A percentile compares a stretch with the other conserved stretches of the same genome.
phyloP scores from a whole-genome alignment of 2,888 invertebrate species.

The Cheiracanthium punctorium region DNA sequence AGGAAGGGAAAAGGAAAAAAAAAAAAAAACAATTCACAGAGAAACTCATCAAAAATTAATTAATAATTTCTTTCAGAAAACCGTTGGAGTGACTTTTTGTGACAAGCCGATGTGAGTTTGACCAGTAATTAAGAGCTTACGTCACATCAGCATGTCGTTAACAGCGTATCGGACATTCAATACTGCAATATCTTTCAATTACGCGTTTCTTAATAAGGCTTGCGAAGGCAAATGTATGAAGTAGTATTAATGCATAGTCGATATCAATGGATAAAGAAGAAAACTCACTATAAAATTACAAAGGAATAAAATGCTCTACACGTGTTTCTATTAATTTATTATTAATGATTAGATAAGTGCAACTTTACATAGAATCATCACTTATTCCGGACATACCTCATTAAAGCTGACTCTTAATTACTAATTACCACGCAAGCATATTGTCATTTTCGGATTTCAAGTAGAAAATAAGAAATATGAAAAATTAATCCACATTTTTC shows the following conservation, averaged over 20 bases:
- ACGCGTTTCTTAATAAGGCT: constrained; percentile 24
- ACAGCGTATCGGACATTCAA: constrained; percentile 40
- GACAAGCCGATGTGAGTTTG: constrained; percentile 13
- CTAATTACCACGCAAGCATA: no score
- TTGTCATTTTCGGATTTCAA: no score
- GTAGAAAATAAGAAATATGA: no score
- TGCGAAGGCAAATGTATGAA: background rate
- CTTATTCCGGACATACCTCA: no score
- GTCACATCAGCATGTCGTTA: constrained; percentile 38
- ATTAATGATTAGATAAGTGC: no score
- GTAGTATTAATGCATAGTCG: constrained; percentile 56
- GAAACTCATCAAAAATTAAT: constrained; percentile 53
- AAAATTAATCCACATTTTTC: no score
- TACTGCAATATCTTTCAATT: constrained; percentile 53
- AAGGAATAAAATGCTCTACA: background rate
- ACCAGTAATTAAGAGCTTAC: constrained; percentile 55
- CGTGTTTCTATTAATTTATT: background rate
- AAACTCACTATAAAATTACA: background rate
- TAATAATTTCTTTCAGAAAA: constrained; percentile 46
- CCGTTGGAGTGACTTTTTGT: constrained; percentile 28
- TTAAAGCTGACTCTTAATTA: no score
- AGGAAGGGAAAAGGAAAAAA: no score
- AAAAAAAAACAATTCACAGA: background rate
- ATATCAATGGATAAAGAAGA: background rate
- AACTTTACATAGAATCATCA: no score